These are phyloP conservation scores for Homarus americanus DNA, from an alignment of 1,140 invertebrate species.

Conservation along the genomic window DNA sequence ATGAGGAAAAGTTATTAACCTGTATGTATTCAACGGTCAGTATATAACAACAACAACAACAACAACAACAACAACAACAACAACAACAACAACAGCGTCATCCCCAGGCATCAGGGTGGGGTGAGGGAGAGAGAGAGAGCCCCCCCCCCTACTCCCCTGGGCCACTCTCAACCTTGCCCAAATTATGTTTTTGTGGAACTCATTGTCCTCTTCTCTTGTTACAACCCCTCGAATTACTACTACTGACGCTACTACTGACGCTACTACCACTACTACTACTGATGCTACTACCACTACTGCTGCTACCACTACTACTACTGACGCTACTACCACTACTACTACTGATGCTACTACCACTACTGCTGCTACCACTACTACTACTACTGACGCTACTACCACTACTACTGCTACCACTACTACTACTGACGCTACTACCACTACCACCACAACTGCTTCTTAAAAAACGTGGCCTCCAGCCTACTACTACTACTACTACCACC, in stretches of 20 bases:
- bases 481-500: no score
- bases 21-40: background rate
- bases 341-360: background rate
- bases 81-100: no score
- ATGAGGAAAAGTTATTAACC: no score
- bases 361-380: background rate
- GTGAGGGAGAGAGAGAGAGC: background rate
- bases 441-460: no score
- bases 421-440: no score
- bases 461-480: no score
- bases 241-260: background rate
- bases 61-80: no score
- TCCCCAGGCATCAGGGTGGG: no score
- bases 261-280: background rate
- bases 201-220: constrained; percentile 14
- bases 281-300: background rate
- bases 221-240: background rate
- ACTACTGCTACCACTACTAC: no score
- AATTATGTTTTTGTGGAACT: constrained; percentile 22
- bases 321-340: background rate
- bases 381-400: no score
- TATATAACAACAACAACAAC: no score
- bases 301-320: background rate
- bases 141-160: background rate
- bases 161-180: constrained; percentile 36